phyloP scores from a whole-genome alignment of 2,888 invertebrate species.

The Thyatira batis region DNA sequence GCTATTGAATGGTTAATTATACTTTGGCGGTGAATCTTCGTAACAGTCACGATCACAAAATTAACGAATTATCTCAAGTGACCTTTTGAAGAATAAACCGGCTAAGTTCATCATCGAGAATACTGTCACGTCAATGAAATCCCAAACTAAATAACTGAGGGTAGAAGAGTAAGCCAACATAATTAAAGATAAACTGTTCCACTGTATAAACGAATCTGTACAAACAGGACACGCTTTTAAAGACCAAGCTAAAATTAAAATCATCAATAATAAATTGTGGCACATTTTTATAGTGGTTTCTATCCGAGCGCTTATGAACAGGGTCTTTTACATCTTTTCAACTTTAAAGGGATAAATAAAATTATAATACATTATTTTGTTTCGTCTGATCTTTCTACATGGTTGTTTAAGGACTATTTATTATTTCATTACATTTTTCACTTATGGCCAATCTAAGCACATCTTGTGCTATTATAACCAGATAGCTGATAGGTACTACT shows the following conservation, averaged over 20 bases:
- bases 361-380: no score
- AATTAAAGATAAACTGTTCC: conserved; percentile 47
- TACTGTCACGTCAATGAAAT: conserved; percentile 40
- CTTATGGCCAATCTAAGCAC: no score
- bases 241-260: conserved; percentile 19
- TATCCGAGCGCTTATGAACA: no score
- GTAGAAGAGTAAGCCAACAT: conserved; percentile 36
- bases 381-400: no score
- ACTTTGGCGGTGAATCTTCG: neutral
- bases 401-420: no score
- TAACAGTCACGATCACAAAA: neutral
- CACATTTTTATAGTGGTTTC: neutral
- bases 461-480: neutral
- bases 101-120: conserved; percentile 36
- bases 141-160: conserved; percentile 42
- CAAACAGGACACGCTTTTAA: conserved; percentile 18
- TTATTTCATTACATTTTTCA: no score
- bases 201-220: conserved; percentile 29
- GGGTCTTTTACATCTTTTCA: no score
- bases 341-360: no score
- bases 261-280: neutral
- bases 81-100: neutral
- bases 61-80: neutral
- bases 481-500: no score
- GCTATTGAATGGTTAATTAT: neutral